Evolutionary conservation across 1,140 invertebrate species (phyloP).

Genomic region (Hypothenemus hampei): DNA sequence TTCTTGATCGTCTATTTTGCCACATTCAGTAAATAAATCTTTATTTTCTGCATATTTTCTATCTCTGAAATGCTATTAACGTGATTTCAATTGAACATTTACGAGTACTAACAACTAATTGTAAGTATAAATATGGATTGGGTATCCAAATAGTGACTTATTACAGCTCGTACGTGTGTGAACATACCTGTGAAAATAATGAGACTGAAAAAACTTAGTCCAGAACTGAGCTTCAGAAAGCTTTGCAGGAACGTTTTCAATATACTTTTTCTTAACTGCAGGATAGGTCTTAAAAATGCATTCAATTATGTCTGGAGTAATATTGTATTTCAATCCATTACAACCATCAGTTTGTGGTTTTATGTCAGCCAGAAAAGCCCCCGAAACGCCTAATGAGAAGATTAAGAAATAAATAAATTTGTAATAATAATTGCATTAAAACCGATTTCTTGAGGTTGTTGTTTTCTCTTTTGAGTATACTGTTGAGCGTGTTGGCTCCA

Average conservation of each 20-base stretch:
- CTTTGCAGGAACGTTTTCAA: slow-evolving; percentile 93
- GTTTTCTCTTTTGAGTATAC: slow-evolving; percentile 68
- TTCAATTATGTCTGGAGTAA: slow-evolving; percentile 94
- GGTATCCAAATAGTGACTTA: slow-evolving; percentile 7
- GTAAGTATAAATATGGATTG: background rate
- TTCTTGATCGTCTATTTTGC: slow-evolving; percentile 89
- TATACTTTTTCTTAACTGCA: slow-evolving; percentile 94
- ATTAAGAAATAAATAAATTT: slow-evolving; percentile 44
- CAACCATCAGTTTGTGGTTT: slow-evolving; percentile 96
- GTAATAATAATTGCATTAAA: slow-evolving; percentile 13
- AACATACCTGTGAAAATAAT: slow-evolving; percentile 90
- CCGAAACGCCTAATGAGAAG: slow-evolving; percentile 64
- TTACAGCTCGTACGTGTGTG: too few relatives aligned
- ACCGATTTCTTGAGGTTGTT: slow-evolving; percentile 77
- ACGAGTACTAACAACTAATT: background rate
- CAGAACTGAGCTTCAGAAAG: slow-evolving; percentile 97
- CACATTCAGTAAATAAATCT: slow-evolving; percentile 95
- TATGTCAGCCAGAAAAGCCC: slow-evolving; percentile 86
- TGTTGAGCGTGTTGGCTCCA: slow-evolving; percentile 83
- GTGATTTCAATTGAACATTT: background rate
- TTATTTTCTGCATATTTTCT: slow-evolving; percentile 77
- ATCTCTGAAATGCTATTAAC: slow-evolving; percentile 57
- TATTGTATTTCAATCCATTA: slow-evolving; percentile 95
- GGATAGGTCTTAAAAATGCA: slow-evolving; percentile 99
- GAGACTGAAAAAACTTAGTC: slow-evolving; percentile 99